A percentile compares a stretch with the other conserved stretches of the same genome.
Conservation (phyloP, 2,888 invertebrate species). For the Lottia scabra region DNA sequence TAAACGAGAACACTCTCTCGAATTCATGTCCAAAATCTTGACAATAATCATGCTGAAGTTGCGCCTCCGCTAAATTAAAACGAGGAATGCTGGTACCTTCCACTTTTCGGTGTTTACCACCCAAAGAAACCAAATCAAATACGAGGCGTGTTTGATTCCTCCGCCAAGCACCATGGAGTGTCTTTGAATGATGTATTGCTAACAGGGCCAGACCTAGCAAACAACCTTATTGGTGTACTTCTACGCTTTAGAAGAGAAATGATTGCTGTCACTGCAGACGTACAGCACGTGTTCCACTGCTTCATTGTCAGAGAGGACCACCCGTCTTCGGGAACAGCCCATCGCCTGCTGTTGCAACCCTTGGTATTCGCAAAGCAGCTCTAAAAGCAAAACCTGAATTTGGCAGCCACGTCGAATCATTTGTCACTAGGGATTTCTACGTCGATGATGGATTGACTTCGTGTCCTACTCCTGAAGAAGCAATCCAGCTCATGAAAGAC, state of each 20-base stretch:
- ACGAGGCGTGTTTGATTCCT: constrained; percentile 30
- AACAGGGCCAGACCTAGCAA: constrained; percentile 30
- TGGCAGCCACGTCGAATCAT: constrained; percentile 24
- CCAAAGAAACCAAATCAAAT: constrained; percentile 30
- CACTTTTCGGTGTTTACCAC: constrained; percentile 31
- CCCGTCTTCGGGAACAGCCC: constrained; percentile 37
- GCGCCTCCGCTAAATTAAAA: constrained; percentile 19
- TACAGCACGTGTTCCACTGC: constrained; percentile 36
- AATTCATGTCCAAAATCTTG: constrained; percentile 23
- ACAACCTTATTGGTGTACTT: constrained; percentile 32
- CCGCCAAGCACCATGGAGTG: constrained; percentile 23
- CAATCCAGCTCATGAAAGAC: constrained; percentile 26
- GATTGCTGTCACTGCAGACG: constrained; percentile 29
- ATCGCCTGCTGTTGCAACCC: constrained; percentile 36
- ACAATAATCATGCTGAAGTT: constrained; percentile 28
- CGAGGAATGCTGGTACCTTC: constrained; percentile 30
- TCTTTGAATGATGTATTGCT: constrained; percentile 27
- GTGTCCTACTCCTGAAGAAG: constrained; percentile 17
- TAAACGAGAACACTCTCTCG: constrained; percentile 16
- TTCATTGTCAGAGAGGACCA: constrained; percentile 32
- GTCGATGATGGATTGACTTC: constrained; percentile 38
- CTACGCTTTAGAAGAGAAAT: constrained; percentile 28
- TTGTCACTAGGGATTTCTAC: constrained; percentile 35
- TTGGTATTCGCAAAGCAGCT: constrained; percentile 27
- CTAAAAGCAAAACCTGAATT: background rate